Base-by-base conservation (phyloP, 1,140 invertebrate genomes). In the Cheumatopsyche charites region DNA sequence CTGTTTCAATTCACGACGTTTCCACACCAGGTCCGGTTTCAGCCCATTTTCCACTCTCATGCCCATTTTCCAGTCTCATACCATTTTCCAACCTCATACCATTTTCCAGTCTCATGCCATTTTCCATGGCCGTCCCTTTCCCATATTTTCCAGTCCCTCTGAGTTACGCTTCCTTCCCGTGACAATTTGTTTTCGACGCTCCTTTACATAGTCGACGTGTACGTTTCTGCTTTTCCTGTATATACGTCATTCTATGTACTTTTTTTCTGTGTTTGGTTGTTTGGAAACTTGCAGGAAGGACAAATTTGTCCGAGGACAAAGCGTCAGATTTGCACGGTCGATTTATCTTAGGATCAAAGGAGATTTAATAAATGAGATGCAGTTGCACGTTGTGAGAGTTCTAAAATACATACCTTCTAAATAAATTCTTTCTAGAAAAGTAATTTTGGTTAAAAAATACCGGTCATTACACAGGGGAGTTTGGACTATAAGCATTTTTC, bases 1-100 rank as follows among this genome's bases (percentile, higher is more conserved):
- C 23, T 26, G 55, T 58, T 58, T 58, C 55, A 23, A 58, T 58
- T 23, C 55, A 17, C 15, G 47, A 52, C 47, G 19, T 19, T 52
- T 52, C 7, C 47, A 3, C 3, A 3, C 3, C 29, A 3, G 29
- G 29, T 36, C 29, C 29, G 9, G n/a, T 36, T 36, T 36, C 9
- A 4, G 47, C 19, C 47, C 43, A 45, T 45, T 45, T 45, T 52
- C 47, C 47, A 19, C 47, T 7, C 47, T 52, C 15, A 15, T 45
- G 47, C 19, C 47, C 43, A 45, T 45, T 45, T 45, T 52, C 47
- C 47, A 19, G n/a, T 7, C 47, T 52, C 15, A n/a, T n/a, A n/a
- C n/a, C n/a, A n/a, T n/a, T n/a, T n/a, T n/a, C n/a, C n/a, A n/a
- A n/a, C n/a, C n/a, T n/a, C n/a, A n/a, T n/a, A n/a, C n/a, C n/a